Base-by-base conservation (phyloP, 2,797 vertebrate species). In the Notoglanidium macrostoma region DNA sequence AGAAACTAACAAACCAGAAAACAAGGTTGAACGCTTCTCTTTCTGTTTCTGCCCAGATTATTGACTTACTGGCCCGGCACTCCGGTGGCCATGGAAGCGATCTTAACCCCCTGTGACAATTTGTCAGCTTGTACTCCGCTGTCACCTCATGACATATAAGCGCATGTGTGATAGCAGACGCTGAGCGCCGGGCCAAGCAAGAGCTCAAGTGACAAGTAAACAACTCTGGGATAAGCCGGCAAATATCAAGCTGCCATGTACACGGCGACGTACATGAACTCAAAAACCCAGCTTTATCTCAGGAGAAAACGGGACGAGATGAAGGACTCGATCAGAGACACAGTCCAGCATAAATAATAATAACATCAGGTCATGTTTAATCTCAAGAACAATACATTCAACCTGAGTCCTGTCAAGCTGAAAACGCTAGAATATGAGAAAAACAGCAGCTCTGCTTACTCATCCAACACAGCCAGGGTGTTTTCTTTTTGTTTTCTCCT, bases 31-130 rank as follows among this genome's bases (percentile, higher is more conserved):
- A 63, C 3, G 63, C 57, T 5, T 44, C 44, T 77, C 44, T 74
- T 65, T 46, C 81, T 86, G 76, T 67, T 68, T 86, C 74, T 85
- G 26, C 84, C 29, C 17, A 57, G 86, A 87, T 61, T 72, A 46
- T 68, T 40, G 23, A 54, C 68, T 86, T 54, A 23, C 68, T 40
- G 78, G 61, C 14, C n/a, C 35, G 29, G 23, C 10, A 12, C 7
- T 61, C 26, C 29, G n/a, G 19, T 76, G 83, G 81, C n/a, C 32
- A 65, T 70, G 49, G 86, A 86, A 86, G 83, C 86, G 77, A 87
- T 87, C 74, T 73, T 89, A 90, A 90, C 87, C 80, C 81, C 87
- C 88, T 92, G 72, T 89, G 90, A 91, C 85, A 91, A 87, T 90
- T 83, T 89, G 90, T 90, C 89, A 88, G 83, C 83, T 80, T 81